These are phyloP conservation scores for Coremacera marginata DNA, from an alignment of 2,888 invertebrate genomes.

Conservation along the genomic window DNA sequence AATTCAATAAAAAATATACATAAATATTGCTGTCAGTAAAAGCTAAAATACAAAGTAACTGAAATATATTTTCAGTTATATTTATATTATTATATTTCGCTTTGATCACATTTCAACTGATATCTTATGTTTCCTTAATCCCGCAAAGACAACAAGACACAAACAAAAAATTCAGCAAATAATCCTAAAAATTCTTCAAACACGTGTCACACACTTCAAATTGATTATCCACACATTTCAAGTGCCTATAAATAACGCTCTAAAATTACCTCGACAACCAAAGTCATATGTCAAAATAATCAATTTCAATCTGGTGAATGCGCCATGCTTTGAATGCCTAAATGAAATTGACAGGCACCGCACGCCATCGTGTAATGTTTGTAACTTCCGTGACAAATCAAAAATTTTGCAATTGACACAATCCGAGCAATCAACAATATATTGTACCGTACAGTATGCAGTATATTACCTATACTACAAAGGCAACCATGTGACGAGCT, in stretches of 20 bases:
- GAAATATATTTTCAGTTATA: too few species aligned
- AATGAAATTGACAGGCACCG: neutral
- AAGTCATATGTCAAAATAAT: slow-evolving; percentile 7
- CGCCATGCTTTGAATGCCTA: neutral
- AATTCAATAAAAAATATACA: too few species aligned
- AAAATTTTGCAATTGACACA: neutral
- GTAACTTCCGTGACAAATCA: slow-evolving; percentile 12
- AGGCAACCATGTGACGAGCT: slow-evolving; percentile 10
- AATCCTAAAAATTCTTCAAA: too few species aligned
- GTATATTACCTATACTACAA: neutral
- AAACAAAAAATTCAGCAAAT: too few species aligned
- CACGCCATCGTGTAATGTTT: neutral
- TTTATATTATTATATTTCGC: too few species aligned
- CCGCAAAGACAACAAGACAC: too few species aligned
- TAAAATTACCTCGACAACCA: slow-evolving; percentile 11
- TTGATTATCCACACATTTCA: neutral
- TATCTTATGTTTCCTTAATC: too few species aligned
- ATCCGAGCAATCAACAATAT: slow-evolving; percentile 7
- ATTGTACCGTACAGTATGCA: neutral
- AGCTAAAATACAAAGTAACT: too few species aligned
- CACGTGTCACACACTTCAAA: too few species aligned
- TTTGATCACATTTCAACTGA: too few species aligned
- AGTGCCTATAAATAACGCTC: neutral
- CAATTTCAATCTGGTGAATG: slow-evolving; percentile 1
- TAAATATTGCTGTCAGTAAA: too few species aligned